These are phyloP conservation scores for Pseudochromis fuscus DNA, from an alignment of 2,797 vertebrate species.

Conservation along the genomic window DNA sequence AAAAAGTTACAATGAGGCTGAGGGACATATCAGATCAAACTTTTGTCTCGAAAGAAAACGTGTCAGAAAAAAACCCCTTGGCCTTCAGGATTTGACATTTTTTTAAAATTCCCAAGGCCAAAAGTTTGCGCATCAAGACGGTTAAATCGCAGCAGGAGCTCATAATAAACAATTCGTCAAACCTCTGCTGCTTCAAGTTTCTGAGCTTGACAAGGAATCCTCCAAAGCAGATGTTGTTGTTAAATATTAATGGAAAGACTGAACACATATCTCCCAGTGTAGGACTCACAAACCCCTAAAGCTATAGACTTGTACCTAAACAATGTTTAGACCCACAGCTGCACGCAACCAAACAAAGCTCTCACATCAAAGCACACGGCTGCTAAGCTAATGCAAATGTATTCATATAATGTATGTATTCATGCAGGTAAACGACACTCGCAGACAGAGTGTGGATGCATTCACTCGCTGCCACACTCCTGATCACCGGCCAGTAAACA, in stretches of 20 bases:
- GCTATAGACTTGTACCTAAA: conserved; percentile 21
- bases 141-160: conserved; percentile 21
- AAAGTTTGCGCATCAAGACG: conserved; percentile 9
- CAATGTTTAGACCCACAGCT: conserved; percentile 21
- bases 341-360: conserved; percentile 38
- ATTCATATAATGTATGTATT: background rate
- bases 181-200: conserved; percentile 38
- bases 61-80: conserved; percentile 33
- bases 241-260: conserved; percentile 64
- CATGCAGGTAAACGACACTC: conserved; percentile 2
- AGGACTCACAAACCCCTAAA: conserved; percentile 43
- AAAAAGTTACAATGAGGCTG: conserved; percentile 8
- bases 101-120: conserved; percentile 10
- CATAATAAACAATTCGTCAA: conserved; percentile 38
- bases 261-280: conserved; percentile 37
- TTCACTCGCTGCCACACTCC: background rate
- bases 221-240: conserved; percentile 74
- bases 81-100: conserved; percentile 9
- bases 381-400: conserved; percentile 9
- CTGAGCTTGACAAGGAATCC: conserved; percentile 51
- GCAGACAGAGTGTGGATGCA: background rate
- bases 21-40: conserved; percentile 29
- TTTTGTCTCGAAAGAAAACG: conserved; percentile 28
- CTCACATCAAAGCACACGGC: conserved; percentile 20
- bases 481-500: conserved; percentile 26